These are phyloP conservation scores for Ricordea florida DNA, from an alignment of 92 coral and sea anemone genomes.

Conservation along the genomic window DNA sequence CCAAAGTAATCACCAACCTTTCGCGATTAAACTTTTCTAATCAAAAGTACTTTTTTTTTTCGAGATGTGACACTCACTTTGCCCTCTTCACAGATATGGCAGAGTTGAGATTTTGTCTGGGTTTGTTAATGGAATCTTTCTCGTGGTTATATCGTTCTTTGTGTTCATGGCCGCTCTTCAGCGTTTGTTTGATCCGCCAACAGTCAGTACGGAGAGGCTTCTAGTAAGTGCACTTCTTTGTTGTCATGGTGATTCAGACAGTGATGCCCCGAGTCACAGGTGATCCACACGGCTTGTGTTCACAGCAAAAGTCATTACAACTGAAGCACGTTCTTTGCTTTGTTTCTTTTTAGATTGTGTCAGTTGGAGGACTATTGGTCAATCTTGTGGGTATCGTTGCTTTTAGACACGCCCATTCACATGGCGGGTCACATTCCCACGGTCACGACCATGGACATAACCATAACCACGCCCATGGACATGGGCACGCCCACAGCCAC, in stretches of 20 bases:
- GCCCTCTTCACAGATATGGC: constrained; percentile 91
- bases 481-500: constrained; percentile 58
- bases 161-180: constrained; percentile 93
- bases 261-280: too few species aligned
- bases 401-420: constrained; percentile 97
- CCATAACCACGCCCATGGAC: constrained; percentile 58
- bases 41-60: background rate
- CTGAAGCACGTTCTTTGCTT: background rate
- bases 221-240: constrained; percentile 73
- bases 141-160: constrained; percentile 92
- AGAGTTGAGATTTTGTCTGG: constrained; percentile 97
- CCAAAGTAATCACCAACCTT: too few species aligned
- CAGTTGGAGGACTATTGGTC: constrained; percentile 90
- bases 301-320: background rate
- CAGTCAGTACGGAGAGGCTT: constrained; percentile 89
- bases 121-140: constrained; percentile 92
- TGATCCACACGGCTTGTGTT: too few species aligned
- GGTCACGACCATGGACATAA: constrained; percentile 68
- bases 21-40: background rate
- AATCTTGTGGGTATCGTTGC: constrained; percentile 95
- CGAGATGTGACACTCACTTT: too few species aligned
- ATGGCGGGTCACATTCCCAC: constrained; percentile 55
- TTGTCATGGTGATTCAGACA: too few species aligned
- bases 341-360: constrained; percentile 74
- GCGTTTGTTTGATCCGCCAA: constrained; percentile 95